Evolutionary conservation across 2,888 invertebrate species (phyloP), one percentile per base, ranked within the genome.

Genomic region (Tinea semifulvella): DNA sequence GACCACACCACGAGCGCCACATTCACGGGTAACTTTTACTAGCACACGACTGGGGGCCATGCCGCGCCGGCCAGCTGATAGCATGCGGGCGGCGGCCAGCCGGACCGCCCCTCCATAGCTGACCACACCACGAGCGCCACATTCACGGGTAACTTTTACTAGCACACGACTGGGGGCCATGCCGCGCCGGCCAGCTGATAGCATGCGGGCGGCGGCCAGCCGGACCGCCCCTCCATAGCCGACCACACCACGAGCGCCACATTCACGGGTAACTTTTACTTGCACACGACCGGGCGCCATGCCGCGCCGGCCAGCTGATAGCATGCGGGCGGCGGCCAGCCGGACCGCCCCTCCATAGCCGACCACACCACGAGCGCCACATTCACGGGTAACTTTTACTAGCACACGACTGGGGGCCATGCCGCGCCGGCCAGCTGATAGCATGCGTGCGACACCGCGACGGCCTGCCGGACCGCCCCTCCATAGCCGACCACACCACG

Each of bases 221-320:
- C 69, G 66, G 71, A 72, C 77, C 76, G 77, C 76, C 71, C 73
- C 71, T 63, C 75, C 75, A 63, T 79, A 77, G 71, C 68, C 73
- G 68, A 63, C 56, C 65, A 65, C 66, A 74, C 60, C 59, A 79
- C 76, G 76, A 72, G 61, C 69, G 68, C 73, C 68, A 65, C 72
- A 68, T 74, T 70, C 70, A 77, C 77, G 77, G 79, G 79, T 79
- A 62, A n/a, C n/a, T n/a, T n/a, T n/a, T n/a, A n/a, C n/a, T n/a
- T n/a, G n/a, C n/a, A n/a, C n/a, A n/a, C n/a, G n/a, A 56, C 63
- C 61, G 62, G 64, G 62, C 68, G 66, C 66, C 61, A 76, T 75
- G 74, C 74, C 56, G 70, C 69, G 61, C 54, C 68, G 62, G 61
- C 68, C 73, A 72, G 79, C 79, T 80, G 79, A 80, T 79, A 81